These are phyloP conservation scores for Clitarchus hookeri DNA, from an alignment of 2,888 invertebrate genomes.

Conservation along the genomic window DNA sequence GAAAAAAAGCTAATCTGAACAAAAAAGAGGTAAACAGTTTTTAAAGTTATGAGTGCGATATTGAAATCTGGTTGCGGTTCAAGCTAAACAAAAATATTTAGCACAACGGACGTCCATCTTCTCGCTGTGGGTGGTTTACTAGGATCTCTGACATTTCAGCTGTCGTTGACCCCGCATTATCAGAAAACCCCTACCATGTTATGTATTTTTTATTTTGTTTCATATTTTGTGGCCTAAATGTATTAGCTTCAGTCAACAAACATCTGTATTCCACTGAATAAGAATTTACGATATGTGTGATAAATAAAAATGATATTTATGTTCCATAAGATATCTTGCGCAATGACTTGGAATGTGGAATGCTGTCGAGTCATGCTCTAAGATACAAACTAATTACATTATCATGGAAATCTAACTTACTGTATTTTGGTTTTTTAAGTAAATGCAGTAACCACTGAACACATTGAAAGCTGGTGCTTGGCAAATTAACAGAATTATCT, in stretches of 20 bases:
- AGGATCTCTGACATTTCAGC: neutral
- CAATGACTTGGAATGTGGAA: too few relatives aligned
- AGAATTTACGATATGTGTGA: neutral
- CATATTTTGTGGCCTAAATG: neutral
- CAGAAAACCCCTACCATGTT: neutral
- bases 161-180: neutral
- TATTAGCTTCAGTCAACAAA: neutral
- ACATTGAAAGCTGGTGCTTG: too few relatives aligned
- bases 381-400: too few relatives aligned
- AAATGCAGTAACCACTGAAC: too few relatives aligned
- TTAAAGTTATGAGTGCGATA: neutral
- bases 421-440: too few relatives aligned
- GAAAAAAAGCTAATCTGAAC: too few relatives aligned
- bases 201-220: neutral
- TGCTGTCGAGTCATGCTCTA: too few relatives aligned
- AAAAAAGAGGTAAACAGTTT: too few relatives aligned
- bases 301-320: too few relatives aligned
- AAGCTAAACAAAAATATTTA: neutral
- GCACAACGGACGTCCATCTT: neutral
- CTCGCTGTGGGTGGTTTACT: neutral
- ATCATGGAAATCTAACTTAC: too few relatives aligned
- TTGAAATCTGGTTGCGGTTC: neutral
- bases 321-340: too few relatives aligned
- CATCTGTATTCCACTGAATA: neutral
- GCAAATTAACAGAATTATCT: too few relatives aligned